Conservation (phyloP, 2,113 vertebrate species). For the Cnemophilus loriae region DNA sequence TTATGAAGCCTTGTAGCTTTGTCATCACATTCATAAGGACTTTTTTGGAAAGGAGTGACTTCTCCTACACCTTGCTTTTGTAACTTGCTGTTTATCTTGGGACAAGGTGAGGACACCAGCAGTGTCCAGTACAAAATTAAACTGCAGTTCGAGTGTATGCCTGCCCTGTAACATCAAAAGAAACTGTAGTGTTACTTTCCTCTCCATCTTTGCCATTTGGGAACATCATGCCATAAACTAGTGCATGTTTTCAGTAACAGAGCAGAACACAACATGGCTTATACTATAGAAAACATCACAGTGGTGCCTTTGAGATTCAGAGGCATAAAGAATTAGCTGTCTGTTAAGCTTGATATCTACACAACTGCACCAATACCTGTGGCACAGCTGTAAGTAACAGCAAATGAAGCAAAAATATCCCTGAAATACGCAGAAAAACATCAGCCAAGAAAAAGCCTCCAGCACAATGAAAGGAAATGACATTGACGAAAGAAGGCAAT, state of each 20-base stretch:
- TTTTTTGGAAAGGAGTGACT: neutral
- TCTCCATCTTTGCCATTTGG: neutral
- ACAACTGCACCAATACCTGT: neutral
- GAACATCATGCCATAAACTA: neutral
- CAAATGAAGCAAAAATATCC: neutral
- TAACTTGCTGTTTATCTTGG: neutral
- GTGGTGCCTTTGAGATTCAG: neutral
- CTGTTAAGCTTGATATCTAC: neutral
- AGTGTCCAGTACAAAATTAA: neutral
- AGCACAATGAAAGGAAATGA: neutral
- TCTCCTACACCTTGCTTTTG: neutral
- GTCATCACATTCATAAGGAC: neutral
- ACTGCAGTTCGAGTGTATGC: neutral
- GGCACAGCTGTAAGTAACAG: neutral
- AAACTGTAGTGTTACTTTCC: neutral
- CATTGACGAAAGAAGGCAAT: neutral
- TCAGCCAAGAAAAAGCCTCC: neutral
- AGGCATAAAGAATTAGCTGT: neutral
- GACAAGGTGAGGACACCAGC: neutral
- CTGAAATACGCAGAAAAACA: neutral
- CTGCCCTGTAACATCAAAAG: neutral
- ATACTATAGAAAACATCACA: neutral
- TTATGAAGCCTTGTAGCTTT: neutral
- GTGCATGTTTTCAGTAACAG: accelerated
- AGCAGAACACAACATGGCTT: neutral